phyloP scores from a whole-genome alignment of 2,113 vertebrate genomes.

The Ailuropoda melanoleuca region DNA sequence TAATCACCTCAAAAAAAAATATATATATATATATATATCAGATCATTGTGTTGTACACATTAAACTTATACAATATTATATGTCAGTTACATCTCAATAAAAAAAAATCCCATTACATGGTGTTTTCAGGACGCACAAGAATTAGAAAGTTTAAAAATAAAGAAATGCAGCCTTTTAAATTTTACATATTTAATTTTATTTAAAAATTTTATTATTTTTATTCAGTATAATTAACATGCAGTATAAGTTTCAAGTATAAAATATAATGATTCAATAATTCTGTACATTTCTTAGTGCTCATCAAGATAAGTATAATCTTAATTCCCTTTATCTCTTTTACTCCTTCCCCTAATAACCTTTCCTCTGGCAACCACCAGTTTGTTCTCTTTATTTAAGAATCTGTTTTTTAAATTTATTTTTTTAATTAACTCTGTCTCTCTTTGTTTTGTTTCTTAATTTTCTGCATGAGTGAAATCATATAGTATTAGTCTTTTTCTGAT shows the following conservation, averaged over 20 bases:
- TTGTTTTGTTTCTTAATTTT: background rate
- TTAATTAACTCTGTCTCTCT: background rate
- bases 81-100: background rate
- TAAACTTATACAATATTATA: background rate
- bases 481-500: background rate
- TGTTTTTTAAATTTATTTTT: background rate
- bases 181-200: background rate
- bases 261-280: background rate
- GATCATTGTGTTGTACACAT: background rate
- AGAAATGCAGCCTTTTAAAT: background rate
- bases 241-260: background rate
- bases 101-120: background rate
- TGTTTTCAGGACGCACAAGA: background rate
- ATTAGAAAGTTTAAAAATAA: background rate
- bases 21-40: background rate
- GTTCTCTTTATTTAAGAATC: background rate
- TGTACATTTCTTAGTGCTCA: background rate
- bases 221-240: background rate
- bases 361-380: background rate
- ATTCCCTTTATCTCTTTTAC: background rate
- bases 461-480: background rate
- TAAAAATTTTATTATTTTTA: background rate
- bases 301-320: background rate
- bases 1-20: background rate
- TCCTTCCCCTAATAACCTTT: background rate